Conservation (phyloP, 2,888 invertebrate species). For the Steinernema hermaphroditum region DNA sequence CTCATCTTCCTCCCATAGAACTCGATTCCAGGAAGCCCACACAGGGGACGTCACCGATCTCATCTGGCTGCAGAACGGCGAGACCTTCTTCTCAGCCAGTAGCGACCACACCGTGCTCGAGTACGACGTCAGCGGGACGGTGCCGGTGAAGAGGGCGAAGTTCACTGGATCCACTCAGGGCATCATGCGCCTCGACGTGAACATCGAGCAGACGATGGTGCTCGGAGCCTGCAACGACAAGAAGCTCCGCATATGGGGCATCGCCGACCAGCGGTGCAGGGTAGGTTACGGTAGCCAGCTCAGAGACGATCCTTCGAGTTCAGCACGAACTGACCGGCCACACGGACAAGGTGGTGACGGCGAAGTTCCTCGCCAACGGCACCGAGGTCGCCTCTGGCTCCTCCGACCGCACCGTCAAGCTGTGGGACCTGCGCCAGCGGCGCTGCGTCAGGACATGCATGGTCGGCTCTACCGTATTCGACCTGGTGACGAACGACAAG, state of each 20-base stretch:
- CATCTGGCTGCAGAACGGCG: conserved; percentile 86
- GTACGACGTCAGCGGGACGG: conserved; percentile 36
- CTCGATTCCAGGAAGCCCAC: conserved; percentile 81
- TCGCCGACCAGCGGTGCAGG: conserved; percentile 85
- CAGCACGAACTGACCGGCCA: conserved; percentile 91
- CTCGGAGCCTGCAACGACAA: conserved; percentile 94
- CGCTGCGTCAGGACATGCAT: conserved; percentile 73
- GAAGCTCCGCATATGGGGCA: conserved; percentile 92
- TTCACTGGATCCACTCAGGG: conserved; percentile 91
- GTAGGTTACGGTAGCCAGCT: conserved; percentile 71
- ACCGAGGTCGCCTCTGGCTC: conserved; percentile 94
- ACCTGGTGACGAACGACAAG: conserved; percentile 67
- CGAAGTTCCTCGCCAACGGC: conserved; percentile 81
- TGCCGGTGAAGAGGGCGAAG: conserved; percentile 66
- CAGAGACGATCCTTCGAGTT: not conserved
- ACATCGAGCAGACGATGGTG: conserved; percentile 73
- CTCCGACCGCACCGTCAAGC: conserved; percentile 93
- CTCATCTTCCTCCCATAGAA: not conserved
- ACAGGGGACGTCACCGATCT: conserved; percentile 96
- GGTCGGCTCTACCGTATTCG: conserved; percentile 57
- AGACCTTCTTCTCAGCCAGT: conserved; percentile 83
- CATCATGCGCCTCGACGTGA: conserved; percentile 93
- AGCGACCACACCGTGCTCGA: conserved; percentile 96
- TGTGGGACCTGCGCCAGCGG: conserved; percentile 93
- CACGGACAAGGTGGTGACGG: conserved; percentile 94